Base-by-base conservation (phyloP, 1,140 invertebrate species). In the Polypedilum pembai region DNA sequence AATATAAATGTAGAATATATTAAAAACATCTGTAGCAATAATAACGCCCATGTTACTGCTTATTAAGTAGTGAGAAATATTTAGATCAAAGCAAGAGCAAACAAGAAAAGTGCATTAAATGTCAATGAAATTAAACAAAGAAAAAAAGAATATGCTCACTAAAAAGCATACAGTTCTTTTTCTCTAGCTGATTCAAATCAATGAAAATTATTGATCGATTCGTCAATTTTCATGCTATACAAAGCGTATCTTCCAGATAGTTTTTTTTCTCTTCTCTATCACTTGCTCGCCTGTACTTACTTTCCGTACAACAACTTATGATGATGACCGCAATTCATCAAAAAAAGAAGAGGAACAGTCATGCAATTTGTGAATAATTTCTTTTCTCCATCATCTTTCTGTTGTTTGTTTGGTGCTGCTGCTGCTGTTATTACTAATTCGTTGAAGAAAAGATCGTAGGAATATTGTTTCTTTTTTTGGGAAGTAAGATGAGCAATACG, bases 121-220 rank as follows among this genome's bases (percentile, higher is more conserved):
- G 65, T 69, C 17, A 69, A 69, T 21, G 17, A 18, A n/a, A 20
- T 69, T 0, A 69, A 69, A 21, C 17, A 69, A 69, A 56, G 45
- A 56, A 56, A 4, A 56, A n/a, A 56, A 33, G 45, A n/a, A 33
- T 56, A 12, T 56, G n/a, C 45, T 56, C n/a, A 56, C 45, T 56
- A 56, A 56, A 45, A 45, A 45, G 24, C 24, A 33, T 33, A 33
- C 24, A 33, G 24, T 33, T 33, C 24, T 33, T 33, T 33, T 33
- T 33, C 24, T 33, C 24, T 33, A 33, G 24, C 24, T 33, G 24
- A 33, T 33, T 33, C 24, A 33, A 56, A 56, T 56, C 45, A 56
- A 56, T 56, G 45, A 56, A 45, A 56, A 56, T n/a, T 56, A 56
- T 56, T 56, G 45, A 56, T 56, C 45, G 45, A 56, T 56, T 56